These are phyloP conservation scores for Nomada goodeniana DNA, from an alignment of 2,888 invertebrate species.

Conservation along the genomic window DNA sequence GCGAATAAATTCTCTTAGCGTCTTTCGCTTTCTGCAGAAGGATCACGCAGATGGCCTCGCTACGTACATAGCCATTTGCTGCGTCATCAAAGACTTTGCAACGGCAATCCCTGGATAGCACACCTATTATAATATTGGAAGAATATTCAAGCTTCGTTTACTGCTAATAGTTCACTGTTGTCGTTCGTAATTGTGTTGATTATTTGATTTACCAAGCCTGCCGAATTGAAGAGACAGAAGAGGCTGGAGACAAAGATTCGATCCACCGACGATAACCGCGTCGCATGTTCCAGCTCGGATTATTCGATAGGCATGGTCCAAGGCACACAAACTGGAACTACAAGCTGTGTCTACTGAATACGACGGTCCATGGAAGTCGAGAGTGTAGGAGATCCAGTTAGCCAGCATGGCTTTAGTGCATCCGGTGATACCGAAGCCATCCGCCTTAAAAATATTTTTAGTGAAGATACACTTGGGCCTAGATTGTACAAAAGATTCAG, in stretches of 20 bases:
- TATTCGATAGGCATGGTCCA: constrained; percentile 92
- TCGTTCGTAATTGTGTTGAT: not conserved
- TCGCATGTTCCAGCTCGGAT: constrained; percentile 94
- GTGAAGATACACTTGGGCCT: not conserved
- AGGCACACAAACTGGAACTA: constrained; percentile 95
- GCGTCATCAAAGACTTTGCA: constrained; percentile 96
- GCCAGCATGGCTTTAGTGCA: constrained; percentile 96
- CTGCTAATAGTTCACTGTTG: no score
- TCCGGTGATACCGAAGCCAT: constrained; percentile 89
- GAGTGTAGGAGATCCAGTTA: constrained; percentile 94
- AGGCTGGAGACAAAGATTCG: constrained; percentile 94
- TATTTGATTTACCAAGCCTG: constrained; percentile 84
- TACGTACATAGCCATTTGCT: constrained; percentile 93
- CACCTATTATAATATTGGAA: constrained; percentile 84
- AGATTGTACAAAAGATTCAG: no score
- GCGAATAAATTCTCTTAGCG: constrained; percentile 85
- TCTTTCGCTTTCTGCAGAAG: constrained; percentile 89
- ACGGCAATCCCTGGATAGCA: constrained; percentile 92
- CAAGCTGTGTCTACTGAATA: constrained; percentile 96
- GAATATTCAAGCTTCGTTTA: not conserved
- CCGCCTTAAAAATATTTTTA: constrained; percentile 72
- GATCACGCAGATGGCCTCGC: constrained; percentile 90
- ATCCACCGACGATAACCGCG: constrained; percentile 94
- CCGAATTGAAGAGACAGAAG: constrained; percentile 94
- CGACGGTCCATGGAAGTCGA: constrained; percentile 95